These are phyloP conservation scores for Otus sunia DNA, from an alignment of 2,113 vertebrate genomes.

Conservation along the genomic window DNA sequence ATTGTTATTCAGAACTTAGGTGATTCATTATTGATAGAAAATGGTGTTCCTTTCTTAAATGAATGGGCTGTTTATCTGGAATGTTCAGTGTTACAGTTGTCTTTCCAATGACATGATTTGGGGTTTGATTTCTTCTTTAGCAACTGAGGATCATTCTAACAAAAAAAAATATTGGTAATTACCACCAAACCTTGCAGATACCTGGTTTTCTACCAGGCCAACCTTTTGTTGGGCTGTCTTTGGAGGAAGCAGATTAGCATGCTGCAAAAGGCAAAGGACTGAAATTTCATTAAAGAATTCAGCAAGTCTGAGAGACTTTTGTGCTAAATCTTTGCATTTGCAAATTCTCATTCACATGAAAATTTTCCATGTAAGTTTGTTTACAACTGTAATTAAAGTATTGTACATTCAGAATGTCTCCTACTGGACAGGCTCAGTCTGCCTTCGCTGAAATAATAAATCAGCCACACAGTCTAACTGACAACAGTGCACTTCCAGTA, in stretches of 20 bases:
- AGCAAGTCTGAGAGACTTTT: not conserved
- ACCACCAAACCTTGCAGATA: not conserved
- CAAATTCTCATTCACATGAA: not conserved
- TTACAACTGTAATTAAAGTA: not conserved
- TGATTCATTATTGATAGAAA: conserved; percentile 33
- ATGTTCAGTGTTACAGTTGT: not conserved
- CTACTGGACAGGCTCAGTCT: not conserved
- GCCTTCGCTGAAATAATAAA: not conserved
- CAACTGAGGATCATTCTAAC: not conserved
- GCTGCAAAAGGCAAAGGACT: not conserved
- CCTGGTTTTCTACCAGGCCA: not conserved
- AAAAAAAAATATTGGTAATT: not conserved
- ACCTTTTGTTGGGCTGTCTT: not conserved
- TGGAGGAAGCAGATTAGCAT: not conserved
- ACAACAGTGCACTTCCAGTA: not conserved
- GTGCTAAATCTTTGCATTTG: not conserved
- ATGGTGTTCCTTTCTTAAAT: not conserved
- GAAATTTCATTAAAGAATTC: not conserved
- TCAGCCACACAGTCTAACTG: not conserved
- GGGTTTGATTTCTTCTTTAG: not conserved
- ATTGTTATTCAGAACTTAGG: not conserved
- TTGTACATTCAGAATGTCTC: not conserved
- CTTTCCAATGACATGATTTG: not conserved
- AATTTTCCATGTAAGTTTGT: not conserved
- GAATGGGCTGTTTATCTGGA: conserved; percentile 23